Percentiles rank a stretch among this genome's conserved stretches.
Evolutionary conservation across 2,113 vertebrate species (phyloP).

Genomic region (human (Homo sapiens)): DNA sequence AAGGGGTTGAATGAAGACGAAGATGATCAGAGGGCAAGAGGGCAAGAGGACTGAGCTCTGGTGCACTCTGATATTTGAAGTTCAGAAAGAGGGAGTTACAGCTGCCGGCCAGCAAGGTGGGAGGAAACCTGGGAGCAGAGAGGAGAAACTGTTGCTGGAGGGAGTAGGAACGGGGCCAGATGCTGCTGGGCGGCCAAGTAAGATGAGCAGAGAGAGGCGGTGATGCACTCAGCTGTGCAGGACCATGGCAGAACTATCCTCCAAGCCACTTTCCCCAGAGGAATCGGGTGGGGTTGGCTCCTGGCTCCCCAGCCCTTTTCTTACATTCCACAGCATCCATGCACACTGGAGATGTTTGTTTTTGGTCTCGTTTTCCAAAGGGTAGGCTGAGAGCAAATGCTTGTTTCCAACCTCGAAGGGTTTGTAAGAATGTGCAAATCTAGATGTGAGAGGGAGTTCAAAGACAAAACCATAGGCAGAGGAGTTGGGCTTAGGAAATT

Average conservation of each 20-base stretch:
- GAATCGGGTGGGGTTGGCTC: constrained; percentile 2
- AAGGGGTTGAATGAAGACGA: background rate
- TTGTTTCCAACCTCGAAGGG: constrained; percentile 65
- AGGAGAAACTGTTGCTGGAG: background rate
- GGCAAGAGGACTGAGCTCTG: background rate
- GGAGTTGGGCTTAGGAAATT: background rate
- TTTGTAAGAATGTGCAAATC: constrained; percentile 73
- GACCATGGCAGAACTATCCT: background rate
- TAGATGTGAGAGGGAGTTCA: constrained; percentile 60
- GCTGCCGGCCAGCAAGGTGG: background rate
- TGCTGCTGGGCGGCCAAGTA: background rate
- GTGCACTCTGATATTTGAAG: background rate
- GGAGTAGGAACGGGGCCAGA: background rate
- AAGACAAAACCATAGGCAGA: constrained; percentile 60
- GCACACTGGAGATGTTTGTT: constrained; percentile 65
- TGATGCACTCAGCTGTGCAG: rapidly evolving
- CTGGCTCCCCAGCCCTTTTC: background rate
- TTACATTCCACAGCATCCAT: constrained; percentile 59
- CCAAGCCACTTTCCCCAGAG: constrained; percentile 54
- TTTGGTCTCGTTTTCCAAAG: constrained; percentile 66
- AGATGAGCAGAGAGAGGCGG: background rate
- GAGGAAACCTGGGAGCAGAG: background rate
- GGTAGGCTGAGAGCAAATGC: constrained; percentile 59
- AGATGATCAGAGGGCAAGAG: background rate
- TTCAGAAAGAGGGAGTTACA: background rate